Base-by-base conservation (phyloP, 2,888 invertebrate genomes). In the Monochamus alternatus region DNA sequence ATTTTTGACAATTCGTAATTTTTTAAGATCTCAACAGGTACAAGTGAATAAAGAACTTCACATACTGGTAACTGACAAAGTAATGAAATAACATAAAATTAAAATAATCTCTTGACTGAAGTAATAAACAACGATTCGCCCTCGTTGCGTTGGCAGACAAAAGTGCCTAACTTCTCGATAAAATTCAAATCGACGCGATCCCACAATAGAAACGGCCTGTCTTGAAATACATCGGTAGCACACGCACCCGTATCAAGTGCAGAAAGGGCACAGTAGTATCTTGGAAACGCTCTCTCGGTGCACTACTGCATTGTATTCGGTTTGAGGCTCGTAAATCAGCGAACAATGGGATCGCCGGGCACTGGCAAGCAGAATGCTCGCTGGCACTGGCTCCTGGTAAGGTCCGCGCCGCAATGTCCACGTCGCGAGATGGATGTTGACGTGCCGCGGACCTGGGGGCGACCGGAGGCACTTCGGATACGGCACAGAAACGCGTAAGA, bases 241-340 rank as follows among this genome's bases (percentile, higher is more conserved):
- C 59, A 47, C 69, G 52, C 51, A 52, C 52, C 71, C 62, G 22
- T 12, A 71, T 52, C 52, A 38, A 47, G 74, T 58, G 65, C 64
- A 70, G 65, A 70, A 74, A 70, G 43, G 59, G 69, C 55, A 55
- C 55, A 55, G 70, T 70, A 65, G 68, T 70, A 64, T 69, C 69
- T 70, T 58, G 70, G 51, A 75, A 75, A 75, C 58, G 72, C 66
- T 68, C 72, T 75, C 65, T 73, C 72, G 65, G 77, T 87, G 85
- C 85, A 84, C 85, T 86, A 85, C 85, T 85, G 85, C 86, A 87
- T 87, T 87, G 87, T 87, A 86, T 87, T 87, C 86, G 78, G 80
- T 80, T 81, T 82, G 83, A 81, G 81, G 83, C 83, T 84, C 81
- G 85, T 87, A 87, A 87, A 87, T 87, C 87, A 87, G 79, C 76